A percentile compares a stretch with the other conserved stretches of the same genome.
phyloP scores from a whole-genome alignment of 1,140 invertebrate genomes.

The Trichonephila clavipes region DNA sequence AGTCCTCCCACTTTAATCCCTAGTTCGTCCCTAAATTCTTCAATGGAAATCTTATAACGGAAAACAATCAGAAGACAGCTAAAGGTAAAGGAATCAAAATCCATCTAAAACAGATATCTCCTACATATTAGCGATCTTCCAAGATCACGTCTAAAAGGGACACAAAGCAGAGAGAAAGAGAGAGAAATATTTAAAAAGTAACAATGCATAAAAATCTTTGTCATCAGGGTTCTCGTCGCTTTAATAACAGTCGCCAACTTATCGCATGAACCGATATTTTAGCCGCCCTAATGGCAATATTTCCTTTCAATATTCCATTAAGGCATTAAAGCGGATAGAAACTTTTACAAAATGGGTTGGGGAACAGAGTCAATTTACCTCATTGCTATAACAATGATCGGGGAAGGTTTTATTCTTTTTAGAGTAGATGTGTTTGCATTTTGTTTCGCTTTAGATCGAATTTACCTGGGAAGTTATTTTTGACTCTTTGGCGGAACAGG shows the following conservation, averaged over 20 bases:
- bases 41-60: neutral
- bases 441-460: neutral
- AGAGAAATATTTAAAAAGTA: conserved; percentile 15
- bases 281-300: conserved; percentile 35
- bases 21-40: neutral
- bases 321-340: conserved; percentile 31
- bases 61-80: neutral
- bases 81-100: neutral
- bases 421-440: neutral
- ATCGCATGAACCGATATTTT: neutral
- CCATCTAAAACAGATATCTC: neutral
- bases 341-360: conserved; percentile 32
- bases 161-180: neutral
- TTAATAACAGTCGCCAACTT: neutral
- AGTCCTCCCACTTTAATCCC: neutral
- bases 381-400: conserved; percentile 15
- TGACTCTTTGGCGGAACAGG: too few species aligned
- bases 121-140: neutral
- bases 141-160: neutral
- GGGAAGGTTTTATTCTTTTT: neutral
- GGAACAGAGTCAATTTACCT: conserved; percentile 11
- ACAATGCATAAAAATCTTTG: neutral
- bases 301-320: conserved; percentile 57
- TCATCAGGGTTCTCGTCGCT: neutral
- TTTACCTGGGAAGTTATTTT: neutral